Base-by-base conservation (phyloP, 2,113 vertebrate genomes). In the Promerops cafer region DNA sequence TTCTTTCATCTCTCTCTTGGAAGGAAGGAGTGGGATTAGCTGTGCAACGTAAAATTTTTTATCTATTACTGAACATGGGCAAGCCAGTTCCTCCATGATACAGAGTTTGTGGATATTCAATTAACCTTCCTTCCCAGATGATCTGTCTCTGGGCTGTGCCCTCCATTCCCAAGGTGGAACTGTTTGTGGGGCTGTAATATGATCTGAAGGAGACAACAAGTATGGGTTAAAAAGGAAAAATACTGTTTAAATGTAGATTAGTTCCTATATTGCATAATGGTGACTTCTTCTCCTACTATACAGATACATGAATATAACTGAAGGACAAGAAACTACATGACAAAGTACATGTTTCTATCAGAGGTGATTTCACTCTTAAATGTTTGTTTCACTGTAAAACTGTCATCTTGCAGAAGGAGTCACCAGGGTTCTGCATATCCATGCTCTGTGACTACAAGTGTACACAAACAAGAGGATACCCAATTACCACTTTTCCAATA, bases 1-100 rank as follows among this genome's bases (percentile, higher is more conserved):
- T 96, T 83, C 89, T 88, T 94, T 88, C 37, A 75, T 94, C 47
- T 81, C 20, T 1, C 3, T 65, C 27, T 85, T 80, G 39, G 49
- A 92, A 83, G 26, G 40, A 80, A 69, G n/a, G 60, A 59, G 22
- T 13, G 22, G 40, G 66, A 93, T 72, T 86, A 69, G 37, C 27
- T 71, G 27, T 71, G 50, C 6, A 14, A 65, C 90, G 66, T 30
- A 85, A 39, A 7, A 26, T 45, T 27, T 82, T 59, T 83, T 22
- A 61, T 35, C 23, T 59, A 6, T 53, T 65, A n/a, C 11, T 63
- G 21, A 66, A 57, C 3, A 1, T 54, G 8, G 82, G 40, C 16
- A 70, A 54, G 15, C 12, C 65, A 59, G 7, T 45, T 53, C 24
- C 26, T 76, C 53, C 17, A 9, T 30, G 54, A 33, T 16, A 39